Base-by-base conservation (phyloP, 2,797 vertebrate genomes). In the Enteromius fasciolatus region DNA sequence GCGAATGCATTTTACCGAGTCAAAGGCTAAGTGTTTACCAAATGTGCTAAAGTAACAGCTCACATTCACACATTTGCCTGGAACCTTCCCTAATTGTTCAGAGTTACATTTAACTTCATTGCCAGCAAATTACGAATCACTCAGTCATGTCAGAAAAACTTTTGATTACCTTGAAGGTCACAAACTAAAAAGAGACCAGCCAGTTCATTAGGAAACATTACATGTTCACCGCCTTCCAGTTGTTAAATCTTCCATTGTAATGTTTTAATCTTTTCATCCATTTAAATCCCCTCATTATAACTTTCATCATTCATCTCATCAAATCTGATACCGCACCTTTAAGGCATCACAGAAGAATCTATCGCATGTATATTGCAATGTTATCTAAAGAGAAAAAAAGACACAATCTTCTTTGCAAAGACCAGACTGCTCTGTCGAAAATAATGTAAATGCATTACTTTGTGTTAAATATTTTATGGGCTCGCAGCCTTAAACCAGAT, bases 231-330 rank as follows among this genome's bases (percentile, higher is more conserved):
- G 10, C 36, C 15, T 73, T 8, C 41, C 25, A 5, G 25, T 79
- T 57, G 68, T 78, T 78, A 64, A 73, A 83, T 74, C 67, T 63
- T 64, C 48, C 44, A 28, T 31, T 79, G 48, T 59, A 73, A 68
- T 59, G n/a, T 59, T 75, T 50, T 84, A 74, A 84, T 74, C 76
- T 63, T 66, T 52, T 70, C 33, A 50, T 50, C 23, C 31, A 78
- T 68, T 66, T 74, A 80, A 84, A 84, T 84, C 76, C 68, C 59
- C 36, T 79, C 59, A 66, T 74, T 74, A 33, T 66, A 36, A 74
- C 33, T 39, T 61, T 74, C 52, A 63, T 80, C 57, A 84, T 63
- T 72, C 64, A 81, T 48, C 67, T 81, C 44, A 50, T 50, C 25
- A 72, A 63, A 61, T 72, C 28, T 63, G 18, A 80, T 33, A 36